A percentile compares a stretch with the other conserved stretches of the same genome.
Evolutionary conservation across 2,797 vertebrate genomes (phyloP).

Genomic region (Tenualosa ilisha): DNA sequence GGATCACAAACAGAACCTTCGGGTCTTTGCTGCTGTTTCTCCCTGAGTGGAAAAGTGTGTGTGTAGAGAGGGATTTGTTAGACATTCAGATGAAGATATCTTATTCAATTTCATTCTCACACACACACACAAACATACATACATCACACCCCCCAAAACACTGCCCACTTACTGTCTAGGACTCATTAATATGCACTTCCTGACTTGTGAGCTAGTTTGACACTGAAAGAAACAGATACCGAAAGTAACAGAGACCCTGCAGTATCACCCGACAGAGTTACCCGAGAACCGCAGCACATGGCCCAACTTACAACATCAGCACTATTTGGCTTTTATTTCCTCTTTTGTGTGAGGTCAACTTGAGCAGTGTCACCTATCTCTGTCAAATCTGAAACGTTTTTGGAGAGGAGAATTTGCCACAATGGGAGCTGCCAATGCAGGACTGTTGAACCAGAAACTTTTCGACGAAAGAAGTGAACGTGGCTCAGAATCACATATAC

Average conservation of each 20-base stretch:
- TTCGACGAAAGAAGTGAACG: background rate
- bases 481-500: background rate
- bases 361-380: background rate
- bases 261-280: too few relatives aligned
- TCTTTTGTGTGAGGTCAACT: background rate
- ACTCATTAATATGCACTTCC: too few relatives aligned
- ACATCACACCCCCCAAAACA: background rate
- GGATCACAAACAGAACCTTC: slow-evolving; percentile 66
- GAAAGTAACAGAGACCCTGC: too few relatives aligned
- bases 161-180: too few relatives aligned
- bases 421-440: background rate
- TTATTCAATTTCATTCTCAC: too few relatives aligned
- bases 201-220: background rate
- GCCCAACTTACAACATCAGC: background rate
- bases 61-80: background rate
- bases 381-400: background rate
- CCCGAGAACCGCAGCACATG: background rate
- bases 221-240: background rate
- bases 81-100: too few relatives aligned
- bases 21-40: background rate
- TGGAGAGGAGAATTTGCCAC: background rate
- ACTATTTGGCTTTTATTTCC: background rate
- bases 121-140: background rate
- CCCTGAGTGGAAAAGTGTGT: background rate
- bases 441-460: background rate